A percentile compares a stretch with the other conserved stretches of the same genome.
Evolutionary conservation across 2,113 vertebrate genomes (phyloP).

Genomic region (Telmatochromis sp.): DNA sequence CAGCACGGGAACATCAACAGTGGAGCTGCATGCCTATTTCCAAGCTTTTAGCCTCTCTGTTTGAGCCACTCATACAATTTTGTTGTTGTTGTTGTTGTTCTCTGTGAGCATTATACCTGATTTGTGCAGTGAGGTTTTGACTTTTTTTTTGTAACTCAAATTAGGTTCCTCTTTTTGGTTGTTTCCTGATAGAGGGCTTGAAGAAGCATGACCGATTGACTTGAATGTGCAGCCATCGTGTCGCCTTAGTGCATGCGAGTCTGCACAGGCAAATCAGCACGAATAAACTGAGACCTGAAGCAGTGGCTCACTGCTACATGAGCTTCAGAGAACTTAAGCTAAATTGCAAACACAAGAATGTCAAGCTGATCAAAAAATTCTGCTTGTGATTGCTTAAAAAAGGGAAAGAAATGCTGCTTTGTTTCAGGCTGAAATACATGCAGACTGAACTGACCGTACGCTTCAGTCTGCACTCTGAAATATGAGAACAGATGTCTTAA

Average conservation of each 20-base stretch:
- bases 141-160: background rate
- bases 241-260: background rate
- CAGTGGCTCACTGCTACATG: background rate
- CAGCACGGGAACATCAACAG: background rate
- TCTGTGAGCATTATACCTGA: background rate
- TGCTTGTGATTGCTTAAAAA: background rate
- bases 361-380: background rate
- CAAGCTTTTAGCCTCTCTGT: background rate
- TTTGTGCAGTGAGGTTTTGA: background rate
- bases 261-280: background rate
- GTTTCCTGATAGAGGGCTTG: background rate
- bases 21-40: background rate
- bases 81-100: background rate
- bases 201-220: conserved; percentile 32
- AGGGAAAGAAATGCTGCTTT: background rate
- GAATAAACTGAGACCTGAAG: background rate
- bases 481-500: background rate
- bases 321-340: background rate
- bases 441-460: background rate
- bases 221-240: conserved; percentile 32
- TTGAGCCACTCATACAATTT: background rate
- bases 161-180: background rate
- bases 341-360: background rate
- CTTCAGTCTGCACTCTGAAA: background rate
- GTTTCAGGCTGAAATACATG: background rate